A percentile compares a stretch with the other conserved stretches of the same genome.
These are phyloP conservation scores for Littorina saxatilis DNA, from an alignment of 1,140 invertebrate genomes.

Conservation along the genomic window DNA sequence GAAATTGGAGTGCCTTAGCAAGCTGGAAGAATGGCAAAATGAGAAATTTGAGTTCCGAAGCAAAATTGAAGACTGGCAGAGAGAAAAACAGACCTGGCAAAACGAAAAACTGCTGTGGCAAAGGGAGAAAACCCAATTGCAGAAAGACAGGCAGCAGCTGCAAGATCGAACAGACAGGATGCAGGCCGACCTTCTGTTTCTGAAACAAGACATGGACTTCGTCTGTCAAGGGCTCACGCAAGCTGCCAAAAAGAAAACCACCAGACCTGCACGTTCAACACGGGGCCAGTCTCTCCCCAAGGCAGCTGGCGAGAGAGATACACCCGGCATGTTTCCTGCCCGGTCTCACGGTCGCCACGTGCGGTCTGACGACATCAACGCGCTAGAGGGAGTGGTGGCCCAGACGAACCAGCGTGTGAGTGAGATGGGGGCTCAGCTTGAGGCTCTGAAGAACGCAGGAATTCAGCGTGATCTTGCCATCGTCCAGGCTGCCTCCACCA, in stretches of 20 bases:
- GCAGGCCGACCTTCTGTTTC: neutral
- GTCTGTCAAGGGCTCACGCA: neutral
- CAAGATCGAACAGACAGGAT: neutral
- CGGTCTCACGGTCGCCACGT: neutral
- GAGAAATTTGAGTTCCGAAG: no score
- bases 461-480: neutral
- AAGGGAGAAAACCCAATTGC: no score
- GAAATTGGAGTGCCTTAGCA: no score
- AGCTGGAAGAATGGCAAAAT: no score
- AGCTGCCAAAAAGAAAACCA: neutral
- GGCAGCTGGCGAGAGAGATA: neutral
- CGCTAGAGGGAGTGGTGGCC: constrained; percentile 1
- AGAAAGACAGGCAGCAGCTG: neutral
- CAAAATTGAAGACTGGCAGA: no score
- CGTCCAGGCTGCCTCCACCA: neutral
- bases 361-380: constrained; percentile 7
- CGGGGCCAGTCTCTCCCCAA: no score
- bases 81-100: neutral
- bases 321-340: neutral
- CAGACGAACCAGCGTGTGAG: neutral
- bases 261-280: no score
- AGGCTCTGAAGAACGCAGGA: constrained; percentile 5
- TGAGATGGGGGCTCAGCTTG: neutral
- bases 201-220: no score
- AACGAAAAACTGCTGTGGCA: neutral